Base-by-base conservation (phyloP, 2,888 invertebrate genomes). In the Biston stratarius region DNA sequence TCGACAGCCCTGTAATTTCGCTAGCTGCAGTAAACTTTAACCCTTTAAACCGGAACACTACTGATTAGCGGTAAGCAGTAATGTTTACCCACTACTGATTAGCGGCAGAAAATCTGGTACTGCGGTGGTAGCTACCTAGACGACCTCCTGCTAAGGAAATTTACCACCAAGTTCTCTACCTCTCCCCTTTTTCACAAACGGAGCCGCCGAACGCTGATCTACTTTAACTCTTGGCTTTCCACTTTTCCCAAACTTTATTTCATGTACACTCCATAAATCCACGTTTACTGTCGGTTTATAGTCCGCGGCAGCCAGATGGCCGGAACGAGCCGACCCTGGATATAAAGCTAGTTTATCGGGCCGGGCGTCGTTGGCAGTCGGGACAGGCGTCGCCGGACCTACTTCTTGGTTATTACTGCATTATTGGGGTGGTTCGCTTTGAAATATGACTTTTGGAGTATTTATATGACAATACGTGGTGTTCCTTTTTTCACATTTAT, bases 351-450 rank as follows among this genome's bases (percentile, higher is more conserved):
- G 33, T 33, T 56, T 44, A 44, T 44, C 44, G 44, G 33, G 42
- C 24, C 38, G 11, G 12, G 36, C 36, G 14, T 47, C 14, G 45
- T 57, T 57, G 34, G 14, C 0, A 55, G 55, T 42, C 49, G 10
- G 12, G 24, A 15, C 59, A 49, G 49, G 59, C 8, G 38, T n/a
- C 49, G 40, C 12, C 40, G 49, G 49, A 49, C 42, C 59, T 59
- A 49, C 49, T 45, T 59, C 42, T 24, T 47, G 40, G 59, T 59
- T 49, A 49, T 49, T 40, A 38, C 58, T 33, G 59, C 40, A 42
- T 59, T 40, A 40, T 33, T 40, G 42, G 49, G 42, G 42, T 10
- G 42, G 49, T 47, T 15, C 0, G 48, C 42, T 49, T 58, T 42
- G 48, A 59, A 10, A 24, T 59, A 58, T 47, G 42, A 1, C 1